Evolutionary conservation across 2,113 vertebrate species (phyloP).

Genomic region (Rattus rattus): DNA sequence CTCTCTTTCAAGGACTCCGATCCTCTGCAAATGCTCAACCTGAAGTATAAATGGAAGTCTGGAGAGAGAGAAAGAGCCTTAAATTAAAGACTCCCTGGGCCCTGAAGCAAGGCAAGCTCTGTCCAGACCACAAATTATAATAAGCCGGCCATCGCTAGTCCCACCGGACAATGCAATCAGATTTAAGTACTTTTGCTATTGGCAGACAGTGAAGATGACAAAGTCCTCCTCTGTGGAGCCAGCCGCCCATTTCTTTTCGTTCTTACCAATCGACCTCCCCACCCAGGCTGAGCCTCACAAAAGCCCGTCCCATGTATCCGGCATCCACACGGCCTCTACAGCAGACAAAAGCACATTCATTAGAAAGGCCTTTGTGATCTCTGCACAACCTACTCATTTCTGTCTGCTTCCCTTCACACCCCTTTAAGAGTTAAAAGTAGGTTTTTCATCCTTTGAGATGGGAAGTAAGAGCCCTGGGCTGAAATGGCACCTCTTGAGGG

Average conservation of each 20-base stretch:
- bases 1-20: background rate
- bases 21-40: background rate
- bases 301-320: background rate
- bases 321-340: accelerated
- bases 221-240: background rate
- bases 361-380: background rate
- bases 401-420: background rate
- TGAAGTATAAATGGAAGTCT: background rate
- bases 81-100: background rate
- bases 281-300: background rate
- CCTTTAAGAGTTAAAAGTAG: background rate
- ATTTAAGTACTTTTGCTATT: background rate
- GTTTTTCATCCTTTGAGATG: background rate
- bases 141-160: background rate
- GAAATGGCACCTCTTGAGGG: background rate
- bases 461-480: background rate
- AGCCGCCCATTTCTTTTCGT: background rate
- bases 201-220: background rate
- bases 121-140: background rate
- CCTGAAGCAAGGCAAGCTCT: background rate
- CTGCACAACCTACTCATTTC: background rate
- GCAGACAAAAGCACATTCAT: background rate
- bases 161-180: background rate
- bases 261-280: background rate
- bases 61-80: background rate